phyloP scores from a whole-genome alignment of 92 coral and sea anemone species.

The Porites evermanni region DNA sequence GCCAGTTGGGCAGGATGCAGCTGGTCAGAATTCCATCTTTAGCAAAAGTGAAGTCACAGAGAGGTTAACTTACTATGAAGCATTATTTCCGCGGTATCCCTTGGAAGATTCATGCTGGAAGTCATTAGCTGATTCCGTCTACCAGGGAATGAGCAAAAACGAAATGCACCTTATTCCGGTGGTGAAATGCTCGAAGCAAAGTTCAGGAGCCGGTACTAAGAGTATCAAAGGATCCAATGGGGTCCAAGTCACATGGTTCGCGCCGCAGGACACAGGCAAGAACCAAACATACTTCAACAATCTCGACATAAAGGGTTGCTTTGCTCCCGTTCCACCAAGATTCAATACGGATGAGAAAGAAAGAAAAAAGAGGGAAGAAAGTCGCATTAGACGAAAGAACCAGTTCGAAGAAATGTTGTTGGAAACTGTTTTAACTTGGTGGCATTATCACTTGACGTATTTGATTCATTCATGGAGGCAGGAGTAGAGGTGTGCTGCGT shows the following conservation, averaged over 20 bases:
- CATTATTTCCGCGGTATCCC: constrained; percentile 48
- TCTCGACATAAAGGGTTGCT: constrained; percentile 12
- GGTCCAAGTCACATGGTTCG: constrained; percentile 42
- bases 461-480: constrained; percentile 30
- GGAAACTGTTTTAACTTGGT: constrained; percentile 68
- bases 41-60: not conserved
- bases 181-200: not conserved
- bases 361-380: not conserved
- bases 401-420: constrained; percentile 39
- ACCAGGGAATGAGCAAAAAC: constrained; percentile 31
- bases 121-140: constrained; percentile 63
- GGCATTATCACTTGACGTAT: constrained; percentile 46
- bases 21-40: not conserved
- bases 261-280: constrained; percentile 45
- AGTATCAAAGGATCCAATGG: no score
- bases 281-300: constrained; percentile 59
- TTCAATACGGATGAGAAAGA: not conserved
- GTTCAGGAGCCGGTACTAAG: not conserved
- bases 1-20: not conserved
- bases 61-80: constrained; percentile 35
- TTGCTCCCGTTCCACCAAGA: not conserved
- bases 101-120: constrained; percentile 45
- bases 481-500: constrained; percentile 40
- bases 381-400: not conserved
- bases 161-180: constrained; percentile 46